Evolutionary conservation across 2,113 vertebrate species (phyloP).

Genomic region (Onychostruthus taczanowskii): DNA sequence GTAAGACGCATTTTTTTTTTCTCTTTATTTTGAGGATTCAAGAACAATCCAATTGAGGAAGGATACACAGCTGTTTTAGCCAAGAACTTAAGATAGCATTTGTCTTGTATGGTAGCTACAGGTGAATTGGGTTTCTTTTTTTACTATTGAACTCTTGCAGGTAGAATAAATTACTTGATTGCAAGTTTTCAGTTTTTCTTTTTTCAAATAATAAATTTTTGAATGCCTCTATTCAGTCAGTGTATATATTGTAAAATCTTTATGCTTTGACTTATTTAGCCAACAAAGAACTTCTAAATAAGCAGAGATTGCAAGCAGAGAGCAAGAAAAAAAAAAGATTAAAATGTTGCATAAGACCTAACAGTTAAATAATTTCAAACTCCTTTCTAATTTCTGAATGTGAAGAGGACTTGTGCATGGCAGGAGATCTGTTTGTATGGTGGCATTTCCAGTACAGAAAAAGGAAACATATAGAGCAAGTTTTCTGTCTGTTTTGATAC

Average conservation of each 20-base stretch:
- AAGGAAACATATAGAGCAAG: background rate
- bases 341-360: background rate
- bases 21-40: background rate
- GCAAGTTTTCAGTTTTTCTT: background rate
- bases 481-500: background rate
- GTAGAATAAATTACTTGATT: background rate
- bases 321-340: background rate
- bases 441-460: background rate
- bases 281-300: background rate
- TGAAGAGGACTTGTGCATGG: background rate
- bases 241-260: background rate
- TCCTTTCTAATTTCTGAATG: background rate
- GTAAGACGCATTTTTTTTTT: background rate
- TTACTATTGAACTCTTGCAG: background rate
- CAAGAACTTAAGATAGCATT: background rate
- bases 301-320: background rate
- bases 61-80: background rate
- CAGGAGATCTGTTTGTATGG: background rate
- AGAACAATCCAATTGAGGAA: background rate
- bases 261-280: background rate
- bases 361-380: background rate
- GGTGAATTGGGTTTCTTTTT: background rate
- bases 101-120: background rate
- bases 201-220: background rate
- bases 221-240: background rate